Evolutionary conservation across 2,888 invertebrate species (phyloP).

Genomic region (Eupithecia exiguata): DNA sequence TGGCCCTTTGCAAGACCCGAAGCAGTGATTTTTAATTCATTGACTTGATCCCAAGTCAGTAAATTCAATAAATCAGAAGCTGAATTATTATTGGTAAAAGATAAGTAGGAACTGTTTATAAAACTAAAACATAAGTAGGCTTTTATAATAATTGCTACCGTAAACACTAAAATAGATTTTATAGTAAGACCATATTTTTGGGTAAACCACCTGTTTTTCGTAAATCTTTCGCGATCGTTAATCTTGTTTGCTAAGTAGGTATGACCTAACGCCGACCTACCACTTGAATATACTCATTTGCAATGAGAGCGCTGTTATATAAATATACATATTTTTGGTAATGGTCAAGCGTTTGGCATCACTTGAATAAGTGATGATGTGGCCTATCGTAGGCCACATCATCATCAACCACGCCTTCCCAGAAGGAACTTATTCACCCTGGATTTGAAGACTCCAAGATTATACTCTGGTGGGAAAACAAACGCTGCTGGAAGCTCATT

Average conservation of each 20-base stretch:
- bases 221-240: constrained; percentile 50
- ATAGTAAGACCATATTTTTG: constrained; percentile 7
- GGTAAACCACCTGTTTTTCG: constrained; percentile 52
- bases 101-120: neutral
- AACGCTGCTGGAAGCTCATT: too few species aligned
- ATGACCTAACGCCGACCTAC: neutral
- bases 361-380: too few species aligned
- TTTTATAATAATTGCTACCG: constrained; percentile 1
- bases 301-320: neutral
- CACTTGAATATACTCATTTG: neutral
- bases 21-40: too few species aligned
- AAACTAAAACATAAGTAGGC: neutral
- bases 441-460: too few species aligned
- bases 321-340: too few species aligned
- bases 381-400: too few species aligned
- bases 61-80: neutral
- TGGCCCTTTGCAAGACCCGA: too few species aligned
- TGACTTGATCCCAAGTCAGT: too few species aligned
- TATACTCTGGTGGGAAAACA: too few species aligned
- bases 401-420: too few species aligned
- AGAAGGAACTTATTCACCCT: too few species aligned
- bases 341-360: too few species aligned
- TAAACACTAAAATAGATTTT: constrained; percentile 15
- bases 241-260: neutral
- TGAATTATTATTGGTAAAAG: neutral